Evolutionary conservation across 1,140 invertebrate genomes (phyloP), one percentile per base, ranked within the genome.

Genomic region (Oedothorax gibbosus): DNA sequence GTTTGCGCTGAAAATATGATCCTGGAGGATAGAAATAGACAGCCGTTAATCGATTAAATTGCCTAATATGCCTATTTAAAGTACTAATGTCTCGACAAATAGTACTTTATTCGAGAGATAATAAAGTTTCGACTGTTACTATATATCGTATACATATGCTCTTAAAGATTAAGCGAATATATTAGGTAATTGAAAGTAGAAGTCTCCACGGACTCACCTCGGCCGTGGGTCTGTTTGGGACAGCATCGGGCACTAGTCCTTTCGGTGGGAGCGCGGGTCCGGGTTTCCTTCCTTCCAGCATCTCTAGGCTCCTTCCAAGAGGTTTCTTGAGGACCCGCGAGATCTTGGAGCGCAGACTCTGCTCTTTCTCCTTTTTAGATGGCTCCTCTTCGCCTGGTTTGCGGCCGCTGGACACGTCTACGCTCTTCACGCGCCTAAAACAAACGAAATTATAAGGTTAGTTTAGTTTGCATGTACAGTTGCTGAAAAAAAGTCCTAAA

Each of bases 341-440:
- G 53, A 88, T 87, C 66, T 85, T 87, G 51, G 87, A 87, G 12
- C 87, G 66, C 8, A 87, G 64, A 65, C 85, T 88, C 75, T 85
- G 79, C 50, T 88, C 87, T 18, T 88, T 87, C 50, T 87, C 87
- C 57, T 81, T 68, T n/a, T 79, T 72, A 90, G 88, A 95, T 95
- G 65, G 54, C 2, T 54, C 14, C 5, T 35, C 60, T 4, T 65
- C 65, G 2, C 79, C 79, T 6, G 64, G 10, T 54, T 82, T 82
- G 11, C 62, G 81, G 14, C 81, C 81, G 2, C 20, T 76, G 0
- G 77, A 51, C 6, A 80, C 76, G 51, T 75, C 68, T 20, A 83
- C 64, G n/a, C 65, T 86, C 35, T 75, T 79, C 12, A 71, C 71
- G 2, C 76, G 53, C 14, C 77, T 86, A 57, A n/a, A 64, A 18